These are phyloP conservation scores for Theonella swinhoei DNA, from an alignment of 37 sponge, comb jelly and placozoan genomes.

Conservation along the genomic window DNA sequence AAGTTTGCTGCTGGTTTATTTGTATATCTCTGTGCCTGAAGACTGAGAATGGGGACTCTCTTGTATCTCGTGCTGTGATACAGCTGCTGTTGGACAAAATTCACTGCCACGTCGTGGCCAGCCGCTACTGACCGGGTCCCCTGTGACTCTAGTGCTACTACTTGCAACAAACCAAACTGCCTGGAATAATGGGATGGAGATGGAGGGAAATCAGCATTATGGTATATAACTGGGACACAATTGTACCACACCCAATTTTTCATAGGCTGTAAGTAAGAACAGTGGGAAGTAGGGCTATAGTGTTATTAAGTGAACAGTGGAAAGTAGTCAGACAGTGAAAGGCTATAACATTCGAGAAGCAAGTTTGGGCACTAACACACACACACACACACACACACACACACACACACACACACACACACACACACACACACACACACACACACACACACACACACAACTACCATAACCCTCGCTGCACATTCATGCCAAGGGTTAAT, in stretches of 20 bases:
- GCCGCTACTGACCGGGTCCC: not conserved
- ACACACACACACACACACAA: not conserved
- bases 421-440: not conserved
- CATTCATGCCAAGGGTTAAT: not conserved
- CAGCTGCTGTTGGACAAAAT: slow-evolving; percentile 13
- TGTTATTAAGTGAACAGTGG: not conserved
- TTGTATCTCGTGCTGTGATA: slow-evolving; percentile 24
- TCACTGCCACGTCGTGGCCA: not conserved
- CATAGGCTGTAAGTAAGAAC: not conserved
- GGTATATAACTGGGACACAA: too few species aligned
- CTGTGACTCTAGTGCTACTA: not conserved
- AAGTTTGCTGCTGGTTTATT: slow-evolving; percentile 50
- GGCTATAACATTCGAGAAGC: not conserved
- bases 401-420: too few species aligned
- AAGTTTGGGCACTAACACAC: too few species aligned
- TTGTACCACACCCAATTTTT: too few species aligned
- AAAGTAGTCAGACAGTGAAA: not conserved
- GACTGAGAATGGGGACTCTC: slow-evolving; percentile 33
- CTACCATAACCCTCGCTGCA: too few species aligned
- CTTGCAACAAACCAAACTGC: not conserved
- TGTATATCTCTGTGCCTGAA: slow-evolving; percentile 34
- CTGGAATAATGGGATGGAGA: not conserved
- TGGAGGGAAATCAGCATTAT: not conserved
- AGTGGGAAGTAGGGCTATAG: not conserved
- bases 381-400: too few species aligned